Percentiles rank a stretch among this genome's conserved stretches.
Conservation (phyloP, 2,888 invertebrate genomes). For the Brachylomia viminalis region DNA sequence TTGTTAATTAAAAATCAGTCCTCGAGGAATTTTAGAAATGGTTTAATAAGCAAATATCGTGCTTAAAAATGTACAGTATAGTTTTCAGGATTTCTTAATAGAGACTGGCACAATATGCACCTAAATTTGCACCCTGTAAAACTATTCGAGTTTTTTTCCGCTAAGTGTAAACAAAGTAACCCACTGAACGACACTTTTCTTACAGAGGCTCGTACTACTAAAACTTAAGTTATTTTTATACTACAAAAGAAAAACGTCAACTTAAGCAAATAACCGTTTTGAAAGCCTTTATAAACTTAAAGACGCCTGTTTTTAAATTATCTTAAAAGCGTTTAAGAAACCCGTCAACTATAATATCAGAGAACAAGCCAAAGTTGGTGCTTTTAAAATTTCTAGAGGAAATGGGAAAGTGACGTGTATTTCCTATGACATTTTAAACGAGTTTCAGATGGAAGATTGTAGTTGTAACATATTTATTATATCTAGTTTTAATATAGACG, state of each 20-base stretch:
- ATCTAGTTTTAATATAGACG: background rate
- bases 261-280: conserved; percentile 5
- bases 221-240: conserved; percentile 9
- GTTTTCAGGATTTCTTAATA: too few species aligned
- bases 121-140: background rate
- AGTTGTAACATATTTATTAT: conserved; percentile 11
- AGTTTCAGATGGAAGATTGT: conserved; percentile 29
- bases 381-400: conserved; percentile 35
- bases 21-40: too few species aligned
- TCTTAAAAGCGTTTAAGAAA: conserved; percentile 29
- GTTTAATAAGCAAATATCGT: too few species aligned
- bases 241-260: conserved; percentile 21
- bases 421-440: conserved; percentile 57
- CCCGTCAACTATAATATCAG: conserved; percentile 37
- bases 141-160: background rate
- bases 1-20: too few species aligned
- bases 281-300: conserved; percentile 7
- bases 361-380: background rate
- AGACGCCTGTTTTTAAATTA: conserved; percentile 3
- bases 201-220: conserved; percentile 8
- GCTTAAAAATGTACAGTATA: too few species aligned
- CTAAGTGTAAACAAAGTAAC: conserved; percentile 25
- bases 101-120: too few species aligned
- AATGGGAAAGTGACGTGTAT: conserved; percentile 43
- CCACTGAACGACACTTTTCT: background rate